These are phyloP conservation scores for Porites lobata DNA, from an alignment of 92 coral and sea anemone genomes.

Conservation along the genomic window DNA sequence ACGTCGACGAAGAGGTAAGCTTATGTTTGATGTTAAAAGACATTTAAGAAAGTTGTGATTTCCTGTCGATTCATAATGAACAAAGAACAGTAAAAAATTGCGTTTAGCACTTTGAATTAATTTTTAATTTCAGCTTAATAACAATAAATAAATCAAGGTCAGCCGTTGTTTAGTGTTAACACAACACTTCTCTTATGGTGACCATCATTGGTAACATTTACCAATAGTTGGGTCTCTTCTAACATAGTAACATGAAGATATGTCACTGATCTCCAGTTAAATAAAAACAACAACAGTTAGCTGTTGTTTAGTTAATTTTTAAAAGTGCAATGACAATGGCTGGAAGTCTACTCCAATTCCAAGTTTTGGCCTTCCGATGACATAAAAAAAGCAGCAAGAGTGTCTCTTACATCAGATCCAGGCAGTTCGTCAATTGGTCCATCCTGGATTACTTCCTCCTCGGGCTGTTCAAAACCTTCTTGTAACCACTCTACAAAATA, in stretches of 20 bases:
- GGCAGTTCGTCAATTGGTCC: conserved; percentile 44
- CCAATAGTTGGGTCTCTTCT: not conserved
- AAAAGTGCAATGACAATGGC: too few species aligned
- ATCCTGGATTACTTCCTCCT: conserved; percentile 46
- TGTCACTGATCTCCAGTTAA: conserved; percentile 6
- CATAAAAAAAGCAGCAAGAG: conserved; percentile 43
- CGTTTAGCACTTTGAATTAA: too few species aligned
- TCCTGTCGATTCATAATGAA: not conserved
- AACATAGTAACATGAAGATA: not conserved
- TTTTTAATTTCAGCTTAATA: too few species aligned
- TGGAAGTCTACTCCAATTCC: conserved; percentile 40
- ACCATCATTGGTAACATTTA: not conserved
- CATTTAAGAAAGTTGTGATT: not conserved
- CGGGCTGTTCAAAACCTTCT: conserved; percentile 30
- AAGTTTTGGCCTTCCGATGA: conserved; percentile 46
- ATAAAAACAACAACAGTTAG: conserved; percentile 6
- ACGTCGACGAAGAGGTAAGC: conserved; percentile 41
- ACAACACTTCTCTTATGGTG: not conserved
- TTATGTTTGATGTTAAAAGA: not conserved
- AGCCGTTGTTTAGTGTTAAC: conserved; percentile 31
- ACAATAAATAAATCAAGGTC: too few species aligned
- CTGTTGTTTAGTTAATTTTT: too few species aligned
- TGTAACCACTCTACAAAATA: not conserved
- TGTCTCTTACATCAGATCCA: conserved; percentile 49
- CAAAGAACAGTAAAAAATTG: not conserved